These are phyloP conservation scores for Athene cunicularia DNA, from an alignment of 2,113 vertebrate genomes.

Conservation along the genomic window DNA sequence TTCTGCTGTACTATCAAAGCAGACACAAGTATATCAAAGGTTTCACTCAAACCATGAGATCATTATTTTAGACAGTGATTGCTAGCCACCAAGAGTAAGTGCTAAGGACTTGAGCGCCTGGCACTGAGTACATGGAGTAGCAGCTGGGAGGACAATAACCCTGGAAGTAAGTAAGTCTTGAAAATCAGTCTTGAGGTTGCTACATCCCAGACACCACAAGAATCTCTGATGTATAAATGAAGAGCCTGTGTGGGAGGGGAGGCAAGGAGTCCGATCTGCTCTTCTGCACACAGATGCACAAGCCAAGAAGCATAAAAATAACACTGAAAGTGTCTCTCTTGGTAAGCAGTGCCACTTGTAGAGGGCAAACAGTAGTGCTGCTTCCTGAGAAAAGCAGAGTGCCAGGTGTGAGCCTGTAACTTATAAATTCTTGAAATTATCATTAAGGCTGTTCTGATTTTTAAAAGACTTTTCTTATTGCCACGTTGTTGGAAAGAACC, in stretches of 20 bases:
- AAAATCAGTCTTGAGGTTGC: not conserved
- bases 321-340: not conserved
- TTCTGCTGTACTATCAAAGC: not conserved
- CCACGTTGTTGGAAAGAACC: not conserved
- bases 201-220: not conserved
- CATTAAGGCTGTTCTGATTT: not conserved
- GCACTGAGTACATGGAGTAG: not conserved
- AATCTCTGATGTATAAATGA: not conserved
- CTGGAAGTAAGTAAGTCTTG: not conserved
- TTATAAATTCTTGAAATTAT: not conserved
- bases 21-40: not conserved
- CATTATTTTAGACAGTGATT: not conserved
- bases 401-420: conserved; percentile 16
- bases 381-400: conserved; percentile 7
- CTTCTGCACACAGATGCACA: conserved; percentile 4
- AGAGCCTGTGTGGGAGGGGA: not conserved
- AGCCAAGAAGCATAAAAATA: conserved; percentile 28
- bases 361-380: not conserved
- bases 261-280: not conserved
- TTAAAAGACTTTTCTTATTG: not conserved
- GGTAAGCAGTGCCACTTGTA: not conserved
- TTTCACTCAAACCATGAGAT: not conserved
- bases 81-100: not conserved
- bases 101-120: not conserved
- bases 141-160: not conserved